Evolutionary conservation across 2,113 vertebrate genomes (phyloP).

Genomic region (Dolichotis patagonum): DNA sequence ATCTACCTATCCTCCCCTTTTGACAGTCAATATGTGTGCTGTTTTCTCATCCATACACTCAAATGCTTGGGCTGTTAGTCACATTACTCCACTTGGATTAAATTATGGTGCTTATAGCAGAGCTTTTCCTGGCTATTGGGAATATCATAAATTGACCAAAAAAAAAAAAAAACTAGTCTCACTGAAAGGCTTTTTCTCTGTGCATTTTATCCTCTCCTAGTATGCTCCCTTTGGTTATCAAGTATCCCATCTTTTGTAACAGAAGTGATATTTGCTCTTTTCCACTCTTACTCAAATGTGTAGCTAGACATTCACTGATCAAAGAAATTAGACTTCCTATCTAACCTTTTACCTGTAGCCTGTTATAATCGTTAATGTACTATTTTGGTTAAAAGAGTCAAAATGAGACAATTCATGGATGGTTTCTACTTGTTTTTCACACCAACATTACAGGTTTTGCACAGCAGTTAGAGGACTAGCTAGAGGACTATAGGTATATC

Average conservation of each 20-base stretch:
- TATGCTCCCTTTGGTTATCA: neutral
- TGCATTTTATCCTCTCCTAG: neutral
- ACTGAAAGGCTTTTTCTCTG: neutral
- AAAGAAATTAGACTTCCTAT: neutral
- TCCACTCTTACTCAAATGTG: neutral
- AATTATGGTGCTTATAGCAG: neutral
- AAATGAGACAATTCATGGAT: neutral
- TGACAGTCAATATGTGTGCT: neutral
- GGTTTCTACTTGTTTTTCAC: neutral
- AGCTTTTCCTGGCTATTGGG: neutral
- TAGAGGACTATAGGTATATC: neutral
- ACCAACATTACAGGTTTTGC: constrained; percentile 43
- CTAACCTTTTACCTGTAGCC: neutral
- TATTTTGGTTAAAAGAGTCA: constrained; percentile 49
- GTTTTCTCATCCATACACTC: neutral
- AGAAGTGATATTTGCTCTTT: neutral
- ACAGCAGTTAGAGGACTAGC: constrained; percentile 19
- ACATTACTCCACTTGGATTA: neutral
- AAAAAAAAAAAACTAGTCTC: neutral
- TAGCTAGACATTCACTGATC: neutral
- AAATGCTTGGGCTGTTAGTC: neutral
- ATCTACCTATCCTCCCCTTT: neutral
- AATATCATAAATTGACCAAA: neutral
- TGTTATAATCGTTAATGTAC: neutral
- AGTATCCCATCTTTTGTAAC: neutral